Percentiles rank a stretch among this genome's conserved stretches.
These are phyloP conservation scores for Silvanus unidentatus DNA, from an alignment of 2,888 invertebrate species.

Conservation along the genomic window DNA sequence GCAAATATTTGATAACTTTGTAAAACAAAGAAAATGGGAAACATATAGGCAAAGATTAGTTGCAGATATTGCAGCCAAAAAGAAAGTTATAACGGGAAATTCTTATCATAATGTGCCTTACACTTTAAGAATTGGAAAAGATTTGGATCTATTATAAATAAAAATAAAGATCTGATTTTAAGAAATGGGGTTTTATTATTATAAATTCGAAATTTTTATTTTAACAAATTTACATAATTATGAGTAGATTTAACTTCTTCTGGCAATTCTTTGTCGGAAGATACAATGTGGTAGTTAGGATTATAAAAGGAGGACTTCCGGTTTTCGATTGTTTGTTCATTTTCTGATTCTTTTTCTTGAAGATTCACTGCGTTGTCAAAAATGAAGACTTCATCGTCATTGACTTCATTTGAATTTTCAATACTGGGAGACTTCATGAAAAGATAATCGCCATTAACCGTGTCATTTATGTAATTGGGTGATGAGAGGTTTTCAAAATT, in stretches of 20 bases:
- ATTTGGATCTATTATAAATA: not conserved
- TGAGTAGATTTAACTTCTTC: no score
- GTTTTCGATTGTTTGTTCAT: no score
- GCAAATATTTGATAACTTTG: conserved; percentile 53
- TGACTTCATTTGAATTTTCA: conserved; percentile 2
- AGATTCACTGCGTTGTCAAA: conserved; percentile 34
- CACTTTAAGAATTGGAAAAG: conserved; percentile 53
- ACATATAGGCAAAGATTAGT: conserved; percentile 51
- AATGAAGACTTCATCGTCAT: conserved; percentile 28
- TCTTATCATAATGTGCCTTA: conserved; percentile 60
- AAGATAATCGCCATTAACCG: conserved; percentile 49
- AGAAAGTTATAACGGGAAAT: conserved; percentile 52
- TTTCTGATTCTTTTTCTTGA: no score
- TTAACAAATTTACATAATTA: no score
- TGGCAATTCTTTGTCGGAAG: no score
- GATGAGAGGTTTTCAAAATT: conserved; percentile 62
- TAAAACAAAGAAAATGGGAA: conserved; percentile 52
- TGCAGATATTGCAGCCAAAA: conserved; percentile 48
- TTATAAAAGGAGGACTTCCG: no score
- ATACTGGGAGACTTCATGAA: conserved; percentile 57
- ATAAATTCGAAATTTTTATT: no score
- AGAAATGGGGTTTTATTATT: no score
- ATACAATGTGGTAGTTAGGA: no score
- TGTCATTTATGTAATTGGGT: conserved; percentile 51
- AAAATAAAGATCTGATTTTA: not conserved